Evolutionary conservation across 2,888 invertebrate genomes (phyloP).

Genomic region (Heliconius charithonia): DNA sequence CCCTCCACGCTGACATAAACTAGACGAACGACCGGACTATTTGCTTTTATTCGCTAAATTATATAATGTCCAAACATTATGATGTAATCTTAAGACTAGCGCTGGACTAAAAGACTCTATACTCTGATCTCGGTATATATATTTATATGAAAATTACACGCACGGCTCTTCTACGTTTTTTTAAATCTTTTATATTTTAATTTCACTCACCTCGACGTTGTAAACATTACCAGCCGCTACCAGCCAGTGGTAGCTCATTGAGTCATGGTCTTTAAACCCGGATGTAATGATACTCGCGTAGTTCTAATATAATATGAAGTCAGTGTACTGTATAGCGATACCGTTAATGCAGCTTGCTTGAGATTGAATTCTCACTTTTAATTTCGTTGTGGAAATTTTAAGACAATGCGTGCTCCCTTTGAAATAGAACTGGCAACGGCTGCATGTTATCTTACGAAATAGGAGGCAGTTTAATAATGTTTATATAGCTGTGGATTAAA

Average conservation of each 20-base stretch:
- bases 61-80: conserved; percentile 72
- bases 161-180: background rate
- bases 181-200: conserved; percentile 25
- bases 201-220: conserved; percentile 26
- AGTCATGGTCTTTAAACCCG: conserved; percentile 70
- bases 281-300: conserved; percentile 60
- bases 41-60: conserved; percentile 78
- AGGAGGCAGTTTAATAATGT: background rate
- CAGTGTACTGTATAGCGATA: conserved; percentile 68
- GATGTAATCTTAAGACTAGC: conserved; percentile 66
- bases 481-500: background rate
- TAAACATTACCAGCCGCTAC: conserved; percentile 36
- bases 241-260: conserved; percentile 29
- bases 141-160: background rate
- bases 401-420: conserved; percentile 58
- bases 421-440: conserved; percentile 32
- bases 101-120: conserved; percentile 29
- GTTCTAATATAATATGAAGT: conserved; percentile 69
- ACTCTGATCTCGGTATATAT: background rate
- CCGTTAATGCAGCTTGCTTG: conserved; percentile 66
- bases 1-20: conserved; percentile 75
- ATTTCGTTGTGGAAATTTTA: conserved; percentile 67
- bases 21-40: conserved; percentile 73
- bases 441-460: conserved; percentile 28
- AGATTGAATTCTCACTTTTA: conserved; percentile 78